Conservation (phyloP, 2,888 invertebrate species). For the Euzetes globulus region DNA sequence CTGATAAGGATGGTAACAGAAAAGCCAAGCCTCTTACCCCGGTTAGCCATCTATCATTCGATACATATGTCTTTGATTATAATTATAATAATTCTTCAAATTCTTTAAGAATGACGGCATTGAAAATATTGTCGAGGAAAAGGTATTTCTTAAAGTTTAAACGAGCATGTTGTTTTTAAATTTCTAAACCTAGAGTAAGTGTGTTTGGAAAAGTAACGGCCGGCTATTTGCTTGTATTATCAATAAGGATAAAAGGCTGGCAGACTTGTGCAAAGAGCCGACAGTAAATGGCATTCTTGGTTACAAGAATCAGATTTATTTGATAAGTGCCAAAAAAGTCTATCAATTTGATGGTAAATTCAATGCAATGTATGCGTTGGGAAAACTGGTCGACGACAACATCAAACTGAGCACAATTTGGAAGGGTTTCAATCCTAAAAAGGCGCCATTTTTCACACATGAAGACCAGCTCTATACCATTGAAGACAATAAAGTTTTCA, state of each 20-base stretch:
- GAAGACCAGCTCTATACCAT: neutral
- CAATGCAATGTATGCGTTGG: neutral
- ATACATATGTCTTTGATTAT: neutral
- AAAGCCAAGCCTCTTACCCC: neutral
- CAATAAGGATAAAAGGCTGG: neutral
- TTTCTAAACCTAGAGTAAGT: neutral
- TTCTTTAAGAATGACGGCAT: neutral
- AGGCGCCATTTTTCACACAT: neutral
- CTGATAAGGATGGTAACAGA: neutral
- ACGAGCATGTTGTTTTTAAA: neutral
- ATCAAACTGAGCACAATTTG: neutral
- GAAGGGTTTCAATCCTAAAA: neutral
- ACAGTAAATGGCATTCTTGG: neutral
- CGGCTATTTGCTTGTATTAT: neutral
- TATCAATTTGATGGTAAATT: slow-evolving; percentile 12
- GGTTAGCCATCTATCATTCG: neutral
- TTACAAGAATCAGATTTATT: slow-evolving; percentile 3
- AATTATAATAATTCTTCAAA: neutral
- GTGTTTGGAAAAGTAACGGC: slow-evolving; percentile 2
- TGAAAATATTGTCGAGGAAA: too few species aligned
- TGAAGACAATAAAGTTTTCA: neutral
- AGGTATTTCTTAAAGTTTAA: neutral
- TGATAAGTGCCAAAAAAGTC: neutral
- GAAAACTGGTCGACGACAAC: neutral
- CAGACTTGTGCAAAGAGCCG: neutral